Conservation (phyloP, 2,113 vertebrate genomes). For the Microtus richardsoni region DNA sequence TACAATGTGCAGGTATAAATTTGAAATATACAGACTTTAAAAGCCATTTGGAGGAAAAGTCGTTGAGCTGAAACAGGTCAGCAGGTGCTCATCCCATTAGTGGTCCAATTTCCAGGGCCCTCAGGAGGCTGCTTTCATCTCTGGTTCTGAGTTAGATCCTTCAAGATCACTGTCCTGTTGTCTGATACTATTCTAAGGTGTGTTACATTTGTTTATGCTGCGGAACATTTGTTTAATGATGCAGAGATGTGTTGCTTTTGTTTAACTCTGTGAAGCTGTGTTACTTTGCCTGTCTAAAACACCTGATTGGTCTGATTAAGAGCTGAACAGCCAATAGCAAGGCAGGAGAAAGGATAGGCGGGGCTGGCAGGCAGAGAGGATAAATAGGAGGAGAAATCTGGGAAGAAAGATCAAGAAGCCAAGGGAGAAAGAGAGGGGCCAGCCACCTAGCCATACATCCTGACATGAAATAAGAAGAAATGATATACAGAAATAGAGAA, state of each 20-base stretch:
- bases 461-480: not conserved
- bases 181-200: not conserved
- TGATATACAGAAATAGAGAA: not conserved
- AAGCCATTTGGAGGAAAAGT: not conserved
- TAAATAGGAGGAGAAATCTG: not conserved
- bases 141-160: not conserved
- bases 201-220: not conserved
- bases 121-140: fast-evolving
- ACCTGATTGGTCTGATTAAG: not conserved
- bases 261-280: not conserved
- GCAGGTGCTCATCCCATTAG: not conserved
- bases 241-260: not conserved
- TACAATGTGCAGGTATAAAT: not conserved
- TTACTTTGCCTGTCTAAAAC: not conserved
- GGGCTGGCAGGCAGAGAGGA: not conserved
- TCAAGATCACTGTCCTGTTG: not conserved
- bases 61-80: not conserved
- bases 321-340: not conserved
- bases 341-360: not conserved
- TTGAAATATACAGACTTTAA: not conserved
- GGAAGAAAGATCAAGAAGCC: not conserved
- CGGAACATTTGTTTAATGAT: not conserved
- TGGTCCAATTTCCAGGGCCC: too few species aligned
- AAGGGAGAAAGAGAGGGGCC: not conserved
- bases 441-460: not conserved